Percentiles rank a stretch among this genome's conserved stretches.
phyloP scores from a whole-genome alignment of 1,140 invertebrate species.

The Latrodectus geometricus region DNA sequence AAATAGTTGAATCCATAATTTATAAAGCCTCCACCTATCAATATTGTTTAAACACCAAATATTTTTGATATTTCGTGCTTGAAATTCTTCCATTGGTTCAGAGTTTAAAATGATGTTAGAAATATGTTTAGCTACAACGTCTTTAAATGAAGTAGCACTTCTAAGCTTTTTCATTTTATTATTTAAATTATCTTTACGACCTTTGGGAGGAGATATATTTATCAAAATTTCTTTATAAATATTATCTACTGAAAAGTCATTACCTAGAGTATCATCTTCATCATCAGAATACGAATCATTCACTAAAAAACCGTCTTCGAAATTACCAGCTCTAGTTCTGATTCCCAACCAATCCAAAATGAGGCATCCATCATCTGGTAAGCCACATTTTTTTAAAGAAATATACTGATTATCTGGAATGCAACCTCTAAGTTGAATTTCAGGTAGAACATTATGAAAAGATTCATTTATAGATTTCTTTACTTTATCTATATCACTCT shows the following conservation, averaged over 20 bases:
- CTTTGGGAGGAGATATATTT: background rate
- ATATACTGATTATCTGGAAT: background rate
- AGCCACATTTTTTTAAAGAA: background rate
- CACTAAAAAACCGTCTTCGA: background rate
- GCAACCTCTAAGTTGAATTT: background rate
- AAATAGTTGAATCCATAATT: background rate
- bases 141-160: background rate
- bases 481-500: slow-evolving; percentile 21
- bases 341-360: slow-evolving; percentile 30
- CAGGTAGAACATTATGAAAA: background rate
- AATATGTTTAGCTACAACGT: background rate
- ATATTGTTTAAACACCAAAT: background rate
- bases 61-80: background rate
- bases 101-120: background rate
- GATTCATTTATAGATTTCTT: background rate
- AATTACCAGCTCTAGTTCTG: background rate
- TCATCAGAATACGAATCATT: background rate
- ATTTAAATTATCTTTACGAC: background rate
- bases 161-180: background rate
- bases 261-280: background rate
- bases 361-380: slow-evolving; percentile 11
- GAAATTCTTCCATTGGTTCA: background rate
- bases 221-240: background rate
- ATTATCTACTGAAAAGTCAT: background rate
- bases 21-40: background rate